Evolutionary conservation across 2,888 invertebrate genomes (phyloP).

Genomic region (Antitype chi): DNA sequence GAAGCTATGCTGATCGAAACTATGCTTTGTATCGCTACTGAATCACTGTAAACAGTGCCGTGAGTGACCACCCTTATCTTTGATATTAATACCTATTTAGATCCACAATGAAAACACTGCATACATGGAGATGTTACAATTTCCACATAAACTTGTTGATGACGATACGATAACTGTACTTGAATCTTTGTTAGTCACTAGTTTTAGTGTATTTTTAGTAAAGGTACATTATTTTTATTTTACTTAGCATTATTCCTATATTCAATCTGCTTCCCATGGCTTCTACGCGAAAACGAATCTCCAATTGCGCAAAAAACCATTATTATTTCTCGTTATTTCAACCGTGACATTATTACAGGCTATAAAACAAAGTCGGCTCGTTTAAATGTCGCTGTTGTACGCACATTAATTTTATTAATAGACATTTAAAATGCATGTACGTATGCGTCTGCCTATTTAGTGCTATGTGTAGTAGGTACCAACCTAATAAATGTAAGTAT

Average conservation of each 20-base stretch:
- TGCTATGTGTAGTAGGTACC: not conserved
- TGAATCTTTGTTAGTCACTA: too few relatives aligned
- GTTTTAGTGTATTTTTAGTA: too few relatives aligned
- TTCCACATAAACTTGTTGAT: too few relatives aligned
- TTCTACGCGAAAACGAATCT: not conserved
- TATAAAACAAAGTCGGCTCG: constrained; percentile 29
- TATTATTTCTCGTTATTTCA: constrained; percentile 4
- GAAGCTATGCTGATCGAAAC: too few relatives aligned
- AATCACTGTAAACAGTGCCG: too few relatives aligned
- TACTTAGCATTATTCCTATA: not conserved
- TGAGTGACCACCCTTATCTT: too few relatives aligned
- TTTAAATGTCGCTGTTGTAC: constrained; percentile 21
- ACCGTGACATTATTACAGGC: constrained; percentile 48
- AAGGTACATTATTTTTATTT: not conserved
- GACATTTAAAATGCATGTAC: constrained; percentile 17
- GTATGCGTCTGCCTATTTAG: not conserved
- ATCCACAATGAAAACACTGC: not conserved
- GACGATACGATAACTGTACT: too few relatives aligned
- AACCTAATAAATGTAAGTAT: not conserved
- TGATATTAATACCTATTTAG: not conserved
- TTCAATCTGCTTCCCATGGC: constrained; percentile 5
- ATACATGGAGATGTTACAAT: not conserved
- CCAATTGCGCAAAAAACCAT: constrained; percentile 27
- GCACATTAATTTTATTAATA: constrained; percentile 11
- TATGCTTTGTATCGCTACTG: too few relatives aligned